These are phyloP conservation scores for Anoplopoma fimbria DNA, from an alignment of 2,113 vertebrate genomes.

Conservation along the genomic window DNA sequence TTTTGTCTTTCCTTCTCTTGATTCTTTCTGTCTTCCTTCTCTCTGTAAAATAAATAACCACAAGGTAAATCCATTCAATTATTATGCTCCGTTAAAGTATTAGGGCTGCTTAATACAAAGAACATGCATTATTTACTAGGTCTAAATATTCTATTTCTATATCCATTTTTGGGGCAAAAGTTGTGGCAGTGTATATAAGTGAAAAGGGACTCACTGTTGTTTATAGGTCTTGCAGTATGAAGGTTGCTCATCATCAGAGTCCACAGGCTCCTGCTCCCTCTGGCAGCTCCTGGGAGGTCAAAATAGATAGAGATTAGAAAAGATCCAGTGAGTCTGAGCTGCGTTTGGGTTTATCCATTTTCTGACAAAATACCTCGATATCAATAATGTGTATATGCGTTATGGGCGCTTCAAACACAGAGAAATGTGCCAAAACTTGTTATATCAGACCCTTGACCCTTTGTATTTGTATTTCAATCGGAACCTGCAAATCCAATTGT, in stretches of 20 bases:
- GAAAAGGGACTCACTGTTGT: slow-evolving; percentile 72
- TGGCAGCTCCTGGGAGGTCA: slow-evolving; percentile 85
- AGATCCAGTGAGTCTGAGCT: background rate
- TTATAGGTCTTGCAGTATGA: slow-evolving; percentile 92
- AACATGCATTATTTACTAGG: too few relatives aligned
- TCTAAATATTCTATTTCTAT: background rate
- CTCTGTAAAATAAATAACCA: slow-evolving; percentile 62
- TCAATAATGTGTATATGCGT: background rate
- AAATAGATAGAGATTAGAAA: background rate
- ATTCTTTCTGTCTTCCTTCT: slow-evolving; percentile 62
- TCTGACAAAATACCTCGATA: background rate
- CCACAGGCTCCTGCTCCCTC: slow-evolving; percentile 89
- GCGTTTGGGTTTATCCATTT: background rate
- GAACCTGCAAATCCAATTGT: background rate
- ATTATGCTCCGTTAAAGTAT: background rate
- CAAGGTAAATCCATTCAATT: background rate
- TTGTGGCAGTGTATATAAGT: background rate
- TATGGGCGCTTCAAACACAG: background rate
- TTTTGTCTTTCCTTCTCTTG: slow-evolving; percentile 48
- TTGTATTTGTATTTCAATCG: background rate
- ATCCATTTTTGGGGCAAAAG: background rate
- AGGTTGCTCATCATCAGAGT: slow-evolving; percentile 90
- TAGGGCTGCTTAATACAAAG: background rate
- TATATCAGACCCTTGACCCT: background rate
- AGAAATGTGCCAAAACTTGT: background rate